phyloP scores from a whole-genome alignment of 2,113 vertebrate species.

The Falcunculus frontatus region DNA sequence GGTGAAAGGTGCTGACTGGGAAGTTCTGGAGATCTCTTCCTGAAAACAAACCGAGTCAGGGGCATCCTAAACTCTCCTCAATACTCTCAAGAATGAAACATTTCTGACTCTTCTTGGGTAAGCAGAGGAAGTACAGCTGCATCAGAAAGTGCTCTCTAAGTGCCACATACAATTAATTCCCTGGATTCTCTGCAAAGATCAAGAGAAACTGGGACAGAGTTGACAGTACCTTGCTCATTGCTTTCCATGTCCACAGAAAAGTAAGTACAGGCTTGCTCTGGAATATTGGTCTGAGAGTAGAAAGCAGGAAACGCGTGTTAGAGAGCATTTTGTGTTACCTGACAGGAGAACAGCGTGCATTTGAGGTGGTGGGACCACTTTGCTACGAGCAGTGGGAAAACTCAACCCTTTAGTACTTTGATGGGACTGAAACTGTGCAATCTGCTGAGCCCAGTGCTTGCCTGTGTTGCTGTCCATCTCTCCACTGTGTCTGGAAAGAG shows the following conservation, averaged over 20 bases:
- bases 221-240: background rate
- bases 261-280: background rate
- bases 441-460: background rate
- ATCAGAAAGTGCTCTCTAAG: constrained; percentile 41
- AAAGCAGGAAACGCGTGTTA: accelerated
- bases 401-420: background rate
- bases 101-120: background rate
- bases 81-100: background rate
- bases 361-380: background rate
- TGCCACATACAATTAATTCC: background rate
- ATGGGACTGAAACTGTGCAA: background rate
- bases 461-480: background rate
- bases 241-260: background rate
- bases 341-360: background rate
- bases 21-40: background rate
- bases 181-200: background rate
- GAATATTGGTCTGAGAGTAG: background rate
- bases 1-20: background rate
- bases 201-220: background rate
- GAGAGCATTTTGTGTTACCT: background rate
- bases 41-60: background rate
- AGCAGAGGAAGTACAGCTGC: background rate
- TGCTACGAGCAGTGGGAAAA: background rate
- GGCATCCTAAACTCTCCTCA: background rate
- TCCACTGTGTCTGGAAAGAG: background rate